These are phyloP conservation scores for Rhizoglyphus robini DNA, from an alignment of 1,140 invertebrate genomes.

Conservation along the genomic window DNA sequence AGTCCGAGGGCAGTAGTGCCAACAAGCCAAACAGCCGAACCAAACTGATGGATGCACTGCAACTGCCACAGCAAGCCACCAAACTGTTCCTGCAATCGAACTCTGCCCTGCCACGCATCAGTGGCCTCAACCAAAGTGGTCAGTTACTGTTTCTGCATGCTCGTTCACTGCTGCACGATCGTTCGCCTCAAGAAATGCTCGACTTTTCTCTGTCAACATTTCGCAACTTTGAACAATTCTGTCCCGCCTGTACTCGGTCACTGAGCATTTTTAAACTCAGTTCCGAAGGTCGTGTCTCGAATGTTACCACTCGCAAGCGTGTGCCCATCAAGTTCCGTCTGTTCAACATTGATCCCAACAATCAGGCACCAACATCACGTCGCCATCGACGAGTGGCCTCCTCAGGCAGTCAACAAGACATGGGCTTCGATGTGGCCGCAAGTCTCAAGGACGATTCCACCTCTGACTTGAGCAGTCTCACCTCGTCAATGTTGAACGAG, in stretches of 20 bases:
- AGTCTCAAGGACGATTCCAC: not conserved
- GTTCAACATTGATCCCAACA: not conserved
- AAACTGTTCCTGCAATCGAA: slow-evolving; percentile 1
- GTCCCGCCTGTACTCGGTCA: not conserved
- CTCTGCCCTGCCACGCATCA: not conserved
- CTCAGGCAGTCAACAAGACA: not conserved
- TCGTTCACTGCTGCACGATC: not conserved
- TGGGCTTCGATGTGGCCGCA: not conserved
- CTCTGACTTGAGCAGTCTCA: not conserved
- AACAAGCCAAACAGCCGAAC: not conserved
- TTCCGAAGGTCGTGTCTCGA: not conserved
- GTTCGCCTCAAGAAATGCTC: not conserved
- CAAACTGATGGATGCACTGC: not conserved
- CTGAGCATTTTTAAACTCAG: not conserved
- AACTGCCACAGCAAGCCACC: not conserved
- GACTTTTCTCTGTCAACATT: not conserved
- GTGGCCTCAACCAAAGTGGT: not conserved
- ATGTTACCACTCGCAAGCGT: not conserved
- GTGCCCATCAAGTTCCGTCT: not conserved
- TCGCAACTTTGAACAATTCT: not conserved
- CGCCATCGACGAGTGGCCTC: not conserved
- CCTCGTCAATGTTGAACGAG: not conserved
- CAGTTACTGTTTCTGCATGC: not conserved
- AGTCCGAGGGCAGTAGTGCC: not conserved
- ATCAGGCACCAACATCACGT: not conserved